A percentile compares a stretch with the other conserved stretches of the same genome.
Evolutionary conservation across 2,888 invertebrate genomes (phyloP).

Genomic region (Stenodera caucasica): DNA sequence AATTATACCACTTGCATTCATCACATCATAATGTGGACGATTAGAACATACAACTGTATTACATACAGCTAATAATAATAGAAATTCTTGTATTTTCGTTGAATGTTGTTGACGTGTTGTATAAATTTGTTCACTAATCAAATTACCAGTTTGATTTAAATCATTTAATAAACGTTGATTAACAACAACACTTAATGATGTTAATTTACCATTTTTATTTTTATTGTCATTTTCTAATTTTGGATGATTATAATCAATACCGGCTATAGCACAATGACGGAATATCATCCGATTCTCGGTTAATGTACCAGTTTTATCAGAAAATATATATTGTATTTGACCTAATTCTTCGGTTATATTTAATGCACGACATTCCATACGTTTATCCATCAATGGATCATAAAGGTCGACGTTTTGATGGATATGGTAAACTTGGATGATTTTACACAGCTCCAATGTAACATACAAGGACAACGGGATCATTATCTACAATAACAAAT

Average conservation of each 20-base stretch:
- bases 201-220: constrained; percentile 53
- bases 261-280: constrained; percentile 84
- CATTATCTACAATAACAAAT: constrained; percentile 68
- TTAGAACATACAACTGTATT: constrained; percentile 95
- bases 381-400: constrained; percentile 79
- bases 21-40: constrained; percentile 74
- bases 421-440: constrained; percentile 94
- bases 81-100: constrained; percentile 82
- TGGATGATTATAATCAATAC: constrained; percentile 86
- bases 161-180: constrained; percentile 61
- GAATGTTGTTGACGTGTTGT: constrained; percentile 58
- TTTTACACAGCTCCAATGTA: constrained; percentile 94
- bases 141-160: constrained; percentile 47
- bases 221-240: constrained; percentile 65
- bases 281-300: constrained; percentile 99
- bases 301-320: constrained; percentile 96
- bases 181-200: constrained; percentile 56
- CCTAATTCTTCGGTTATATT: constrained; percentile 98
- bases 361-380: constrained; percentile 87
- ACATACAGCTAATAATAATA: constrained; percentile 88
- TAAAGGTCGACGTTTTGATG: constrained; percentile 87
- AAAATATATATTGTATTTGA: constrained; percentile 92
- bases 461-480: constrained; percentile 97
- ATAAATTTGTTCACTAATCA: constrained; percentile 42
- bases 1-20: constrained; percentile 70